Percentiles rank a stretch among this genome's conserved stretches.
These are phyloP conservation scores for Malacoctenus gilli DNA, from an alignment of 2,797 vertebrate species.

Conservation along the genomic window DNA sequence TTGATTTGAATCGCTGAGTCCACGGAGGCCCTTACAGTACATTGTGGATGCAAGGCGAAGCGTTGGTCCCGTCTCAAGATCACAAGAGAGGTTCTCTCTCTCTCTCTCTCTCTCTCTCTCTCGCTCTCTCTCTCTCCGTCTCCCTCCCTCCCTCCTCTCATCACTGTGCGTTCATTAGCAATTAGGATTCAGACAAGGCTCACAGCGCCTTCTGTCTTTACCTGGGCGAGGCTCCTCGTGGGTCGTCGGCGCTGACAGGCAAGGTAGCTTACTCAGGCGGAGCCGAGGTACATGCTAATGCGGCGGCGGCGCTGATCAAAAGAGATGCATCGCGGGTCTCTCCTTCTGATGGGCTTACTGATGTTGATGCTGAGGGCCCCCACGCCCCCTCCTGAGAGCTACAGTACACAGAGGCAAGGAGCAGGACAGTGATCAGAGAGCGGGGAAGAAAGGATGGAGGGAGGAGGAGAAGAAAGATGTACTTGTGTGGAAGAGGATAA, in stretches of 20 bases:
- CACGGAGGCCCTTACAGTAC: slow-evolving; percentile 15
- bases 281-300: slow-evolving; percentile 68
- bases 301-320: slow-evolving; percentile 66
- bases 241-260: slow-evolving; percentile 50
- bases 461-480: slow-evolving; percentile 28
- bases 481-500: not conserved
- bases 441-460: slow-evolving; percentile 21
- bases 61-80: slow-evolving; percentile 48
- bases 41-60: slow-evolving; percentile 37
- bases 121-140: no score
- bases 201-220: slow-evolving; percentile 48
- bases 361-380: slow-evolving; percentile 16
- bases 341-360: slow-evolving; percentile 61
- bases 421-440: slow-evolving; percentile 54
- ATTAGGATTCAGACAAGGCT: slow-evolving; percentile 54
- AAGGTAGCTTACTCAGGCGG: slow-evolving; percentile 36
- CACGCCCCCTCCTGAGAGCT: slow-evolving; percentile 37
- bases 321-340: slow-evolving; percentile 43
- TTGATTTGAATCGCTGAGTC: slow-evolving; percentile 19
- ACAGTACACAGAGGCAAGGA: slow-evolving; percentile 32
- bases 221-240: slow-evolving; percentile 50
- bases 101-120: no score
- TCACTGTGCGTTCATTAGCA: slow-evolving; percentile 48
- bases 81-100: slow-evolving; percentile 32
- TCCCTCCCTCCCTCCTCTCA: no score